phyloP scores from a whole-genome alignment of 2,113 vertebrate species.

The Echinops telfairi region DNA sequence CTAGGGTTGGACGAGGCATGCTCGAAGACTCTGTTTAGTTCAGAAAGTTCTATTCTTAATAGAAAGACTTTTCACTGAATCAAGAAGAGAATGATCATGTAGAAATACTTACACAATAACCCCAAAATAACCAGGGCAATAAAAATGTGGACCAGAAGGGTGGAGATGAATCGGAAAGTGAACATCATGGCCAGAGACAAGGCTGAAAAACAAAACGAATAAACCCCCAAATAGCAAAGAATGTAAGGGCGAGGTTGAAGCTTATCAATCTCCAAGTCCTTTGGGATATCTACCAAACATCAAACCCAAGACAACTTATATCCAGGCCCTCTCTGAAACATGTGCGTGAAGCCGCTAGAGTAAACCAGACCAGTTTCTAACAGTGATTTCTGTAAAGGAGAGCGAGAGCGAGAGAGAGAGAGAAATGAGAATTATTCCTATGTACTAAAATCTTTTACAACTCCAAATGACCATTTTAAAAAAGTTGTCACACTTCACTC shows the following conservation, averaged over 20 bases:
- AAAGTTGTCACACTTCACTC: not conserved
- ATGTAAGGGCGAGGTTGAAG: not conserved
- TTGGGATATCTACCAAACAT: not conserved
- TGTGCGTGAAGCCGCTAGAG: not conserved
- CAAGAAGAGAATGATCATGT: not conserved
- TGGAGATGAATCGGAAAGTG: conserved; percentile 86
- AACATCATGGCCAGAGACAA: conserved; percentile 86
- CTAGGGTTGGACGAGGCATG: not conserved
- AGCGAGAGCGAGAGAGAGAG: not conserved
- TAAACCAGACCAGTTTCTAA: not conserved
- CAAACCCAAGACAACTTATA: not conserved
- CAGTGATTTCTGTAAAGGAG: not conserved
- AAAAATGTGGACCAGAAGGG: conserved; percentile 86
- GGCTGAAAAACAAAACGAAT: conserved; percentile 81
- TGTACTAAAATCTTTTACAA: not conserved
- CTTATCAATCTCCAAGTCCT: not conserved
- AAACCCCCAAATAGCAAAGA: not conserved
- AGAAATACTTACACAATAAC: conserved; percentile 89
- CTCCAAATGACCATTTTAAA: conserved; percentile 14
- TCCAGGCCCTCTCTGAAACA: not conserved
- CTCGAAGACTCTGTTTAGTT: not conserved
- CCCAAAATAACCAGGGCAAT: conserved; percentile 87
- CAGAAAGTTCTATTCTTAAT: not conserved
- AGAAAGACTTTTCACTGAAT: not conserved
- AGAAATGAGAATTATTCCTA: not conserved